These are phyloP conservation scores for Mesorhabditis spiculigera DNA, from an alignment of 2,888 invertebrate genomes.

Conservation along the genomic window DNA sequence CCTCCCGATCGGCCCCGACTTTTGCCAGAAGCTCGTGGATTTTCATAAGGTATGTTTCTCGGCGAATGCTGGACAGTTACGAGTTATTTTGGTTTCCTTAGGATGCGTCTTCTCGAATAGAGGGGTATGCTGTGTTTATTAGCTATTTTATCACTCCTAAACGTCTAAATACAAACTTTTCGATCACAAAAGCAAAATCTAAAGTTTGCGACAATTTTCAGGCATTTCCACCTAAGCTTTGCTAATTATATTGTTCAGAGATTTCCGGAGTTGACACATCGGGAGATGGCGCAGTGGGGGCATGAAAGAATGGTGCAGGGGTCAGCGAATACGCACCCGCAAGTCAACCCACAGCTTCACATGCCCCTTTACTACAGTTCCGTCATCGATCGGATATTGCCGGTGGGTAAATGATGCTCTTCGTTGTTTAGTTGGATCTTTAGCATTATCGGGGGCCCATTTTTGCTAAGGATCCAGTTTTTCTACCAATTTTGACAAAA, in stretches of 20 bases:
- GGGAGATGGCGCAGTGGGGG: constrained; percentile 14
- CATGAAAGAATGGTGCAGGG: constrained; percentile 9
- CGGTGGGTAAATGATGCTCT: constrained; percentile 16
- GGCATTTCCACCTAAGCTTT: not conserved
- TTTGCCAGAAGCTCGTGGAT: constrained; percentile 10
- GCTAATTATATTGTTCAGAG: constrained; percentile 14
- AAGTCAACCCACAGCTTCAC: constrained; percentile 15
- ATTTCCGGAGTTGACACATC: constrained; percentile 29
- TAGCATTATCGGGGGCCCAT: not conserved
- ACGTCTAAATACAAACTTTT: constrained; percentile 10
- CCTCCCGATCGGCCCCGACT: not conserved
- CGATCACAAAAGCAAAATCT: not conserved
- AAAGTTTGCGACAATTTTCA: not conserved
- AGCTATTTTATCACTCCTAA: constrained; percentile 14
- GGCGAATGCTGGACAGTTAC: constrained; percentile 7
- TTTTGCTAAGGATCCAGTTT: no score
- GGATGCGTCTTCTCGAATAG: no score
- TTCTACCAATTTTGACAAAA: no score
- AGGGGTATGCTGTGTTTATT: not conserved
- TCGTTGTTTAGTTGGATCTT: constrained; percentile 1
- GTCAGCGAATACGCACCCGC: constrained; percentile 2
- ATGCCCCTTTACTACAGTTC: constrained; percentile 30
- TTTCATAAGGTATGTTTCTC: constrained; percentile 16
- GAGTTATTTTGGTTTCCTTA: no score
- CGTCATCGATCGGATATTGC: constrained; percentile 31